Conservation (phyloP, 2,797 vertebrate species). For the Gallinago solitaria region DNA sequence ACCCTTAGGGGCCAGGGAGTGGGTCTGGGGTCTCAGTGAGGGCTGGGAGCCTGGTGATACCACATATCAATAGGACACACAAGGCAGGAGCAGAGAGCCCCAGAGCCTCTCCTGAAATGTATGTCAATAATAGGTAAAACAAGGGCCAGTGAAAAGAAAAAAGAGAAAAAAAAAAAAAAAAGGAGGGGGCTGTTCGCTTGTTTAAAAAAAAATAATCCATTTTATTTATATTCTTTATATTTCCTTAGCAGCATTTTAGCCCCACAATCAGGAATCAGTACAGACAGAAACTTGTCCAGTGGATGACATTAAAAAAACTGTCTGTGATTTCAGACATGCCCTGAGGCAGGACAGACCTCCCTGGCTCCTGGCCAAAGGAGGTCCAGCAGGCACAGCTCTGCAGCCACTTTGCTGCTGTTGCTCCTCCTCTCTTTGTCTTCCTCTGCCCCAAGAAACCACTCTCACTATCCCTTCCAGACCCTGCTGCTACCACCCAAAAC, state of each 20-base stretch:
- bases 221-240: background rate
- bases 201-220: background rate
- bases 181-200: background rate
- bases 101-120: background rate
- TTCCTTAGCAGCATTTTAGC: background rate
- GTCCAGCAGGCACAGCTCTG: background rate
- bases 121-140: background rate
- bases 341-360: background rate
- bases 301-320: background rate
- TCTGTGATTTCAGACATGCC: background rate
- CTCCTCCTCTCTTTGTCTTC: background rate
- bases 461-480: background rate
- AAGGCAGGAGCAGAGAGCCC: background rate
- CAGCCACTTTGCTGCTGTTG: background rate
- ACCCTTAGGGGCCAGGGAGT: background rate
- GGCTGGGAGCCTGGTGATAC: background rate
- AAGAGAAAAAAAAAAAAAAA: too few species aligned
- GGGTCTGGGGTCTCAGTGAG: background rate
- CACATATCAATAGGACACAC: background rate
- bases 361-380: accelerated
- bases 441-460: background rate
- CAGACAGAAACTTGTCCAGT: background rate
- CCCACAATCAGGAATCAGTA: background rate
- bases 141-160: background rate
- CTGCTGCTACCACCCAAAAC: background rate